Evolutionary conservation across 2,888 invertebrate species (phyloP).

Genomic region (Ethmia dodecea): DNA sequence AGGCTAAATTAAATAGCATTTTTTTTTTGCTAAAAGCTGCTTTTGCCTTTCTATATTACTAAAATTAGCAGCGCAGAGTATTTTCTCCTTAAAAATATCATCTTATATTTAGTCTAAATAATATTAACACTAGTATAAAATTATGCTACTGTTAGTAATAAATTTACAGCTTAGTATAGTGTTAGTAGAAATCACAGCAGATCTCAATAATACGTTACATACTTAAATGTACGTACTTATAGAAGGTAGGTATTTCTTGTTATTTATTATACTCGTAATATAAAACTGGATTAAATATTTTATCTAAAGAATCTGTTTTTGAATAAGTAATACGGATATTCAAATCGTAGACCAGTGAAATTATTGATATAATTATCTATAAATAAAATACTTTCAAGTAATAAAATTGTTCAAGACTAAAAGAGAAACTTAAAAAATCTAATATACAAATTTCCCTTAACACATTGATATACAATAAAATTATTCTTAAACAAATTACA

Average conservation of each 20-base stretch:
- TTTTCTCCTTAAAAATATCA: conserved; percentile 6
- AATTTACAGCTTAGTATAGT: conserved; percentile 28
- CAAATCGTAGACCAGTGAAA: too few species aligned
- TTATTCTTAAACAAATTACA: background rate
- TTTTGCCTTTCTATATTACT: too few species aligned
- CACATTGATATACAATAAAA: background rate
- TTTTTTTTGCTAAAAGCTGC: too few species aligned
- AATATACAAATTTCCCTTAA: conserved; percentile 29
- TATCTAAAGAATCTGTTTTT: too few species aligned
- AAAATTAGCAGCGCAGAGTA: conserved; percentile 9
- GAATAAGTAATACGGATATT: too few species aligned
- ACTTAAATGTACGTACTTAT: conserved; percentile 6
- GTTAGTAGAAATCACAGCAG: conserved; percentile 66
- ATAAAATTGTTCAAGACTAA: conserved; percentile 40
- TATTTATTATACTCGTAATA: too few species aligned
- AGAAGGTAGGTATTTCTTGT: too few species aligned
- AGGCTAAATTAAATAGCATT: too few species aligned
- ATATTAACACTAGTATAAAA: conserved; percentile 6
- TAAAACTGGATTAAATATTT: too few species aligned
- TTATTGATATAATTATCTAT: conserved; percentile 31
- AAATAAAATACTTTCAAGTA: too few species aligned
- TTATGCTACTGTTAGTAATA: conserved; percentile 20
- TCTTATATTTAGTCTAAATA: background rate
- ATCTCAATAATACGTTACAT: conserved; percentile 30
- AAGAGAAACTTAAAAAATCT: conserved; percentile 19